Evolutionary conservation across 2,888 invertebrate species (phyloP).

Genomic region (Malacosoma neustria): DNA sequence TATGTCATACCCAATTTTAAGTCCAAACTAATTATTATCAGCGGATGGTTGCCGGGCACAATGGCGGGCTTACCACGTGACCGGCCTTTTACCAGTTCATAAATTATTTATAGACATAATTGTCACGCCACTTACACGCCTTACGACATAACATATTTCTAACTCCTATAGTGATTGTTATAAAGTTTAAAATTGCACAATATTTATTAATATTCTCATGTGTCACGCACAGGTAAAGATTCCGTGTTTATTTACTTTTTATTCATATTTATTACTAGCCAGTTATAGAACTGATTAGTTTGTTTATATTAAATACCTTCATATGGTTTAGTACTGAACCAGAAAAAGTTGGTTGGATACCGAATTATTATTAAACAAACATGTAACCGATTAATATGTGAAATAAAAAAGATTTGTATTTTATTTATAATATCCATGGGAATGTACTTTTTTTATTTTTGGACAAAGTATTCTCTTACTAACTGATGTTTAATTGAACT

Average conservation of each 20-base stretch:
- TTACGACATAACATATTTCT: conserved; percentile 10
- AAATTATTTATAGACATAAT: conserved; percentile 32
- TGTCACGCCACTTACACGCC: conserved; percentile 27
- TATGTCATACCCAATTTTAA: conserved; percentile 11
- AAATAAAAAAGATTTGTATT: too few species aligned
- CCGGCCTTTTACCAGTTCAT: conserved; percentile 29
- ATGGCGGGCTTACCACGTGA: conserved; percentile 29
- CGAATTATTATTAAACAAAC: too few species aligned
- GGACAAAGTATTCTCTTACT: too few species aligned
- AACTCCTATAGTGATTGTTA: conserved; percentile 4
- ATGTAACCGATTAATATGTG: too few species aligned
- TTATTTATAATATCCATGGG: too few species aligned
- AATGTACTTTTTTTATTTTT: too few species aligned
- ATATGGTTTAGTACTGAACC: conserved; percentile 6
- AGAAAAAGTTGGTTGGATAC: too few species aligned
- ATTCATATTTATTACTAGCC: conserved; percentile 9
- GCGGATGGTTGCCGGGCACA: conserved; percentile 25
- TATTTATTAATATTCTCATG: conserved; percentile 2
- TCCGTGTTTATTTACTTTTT: conserved; percentile 23
- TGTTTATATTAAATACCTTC: conserved; percentile 11
- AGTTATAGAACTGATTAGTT: conserved; percentile 17
- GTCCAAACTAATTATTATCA: conserved; percentile 25
- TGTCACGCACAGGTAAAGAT: conserved; percentile 16
- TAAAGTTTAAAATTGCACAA: conserved; percentile 10
- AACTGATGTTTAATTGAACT: too few species aligned